Conservation (phyloP, 2,113 vertebrate genomes). For the Brachyistius frenatus region DNA sequence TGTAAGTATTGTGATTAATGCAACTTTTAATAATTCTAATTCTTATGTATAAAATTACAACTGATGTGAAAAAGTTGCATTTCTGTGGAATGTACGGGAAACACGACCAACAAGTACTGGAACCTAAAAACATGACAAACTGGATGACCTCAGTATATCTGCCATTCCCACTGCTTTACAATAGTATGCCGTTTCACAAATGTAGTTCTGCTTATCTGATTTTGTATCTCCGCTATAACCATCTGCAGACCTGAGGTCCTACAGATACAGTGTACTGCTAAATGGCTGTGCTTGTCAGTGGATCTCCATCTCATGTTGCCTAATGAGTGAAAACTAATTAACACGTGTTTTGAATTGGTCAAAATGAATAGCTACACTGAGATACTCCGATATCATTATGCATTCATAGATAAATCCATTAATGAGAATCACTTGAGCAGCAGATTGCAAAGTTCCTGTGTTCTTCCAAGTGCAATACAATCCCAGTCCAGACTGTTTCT, state of each 20-base stretch:
- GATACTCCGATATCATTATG: slow-evolving; percentile 30
- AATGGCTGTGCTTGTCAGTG: slow-evolving; percentile 3
- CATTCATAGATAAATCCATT: slow-evolving; percentile 31
- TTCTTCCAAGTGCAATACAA: slow-evolving; percentile 31
- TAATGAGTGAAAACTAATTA: slow-evolving; percentile 50
- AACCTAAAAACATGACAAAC: no score
- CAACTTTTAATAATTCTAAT: no score
- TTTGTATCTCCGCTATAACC: not conserved
- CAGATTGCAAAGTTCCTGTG: slow-evolving; percentile 18
- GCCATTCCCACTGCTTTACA: no score
- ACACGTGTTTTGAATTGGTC: slow-evolving; percentile 23
- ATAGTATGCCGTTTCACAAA: not conserved
- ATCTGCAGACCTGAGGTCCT: not conserved
- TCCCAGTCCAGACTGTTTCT: slow-evolving; percentile 28
- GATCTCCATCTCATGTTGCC: slow-evolving; percentile 25
- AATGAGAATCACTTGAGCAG: slow-evolving; percentile 15
- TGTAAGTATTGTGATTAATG: no score
- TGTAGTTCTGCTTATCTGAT: not conserved
- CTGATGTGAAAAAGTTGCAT: not conserved
- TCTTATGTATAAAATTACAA: not conserved
- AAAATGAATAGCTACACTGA: slow-evolving; percentile 29
- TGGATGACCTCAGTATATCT: no score
- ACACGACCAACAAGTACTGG: not conserved
- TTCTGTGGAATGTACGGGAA: not conserved
- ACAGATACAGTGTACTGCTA: not conserved